These are phyloP conservation scores for Drosophila kanekoi DNA, from an alignment of 2,888 invertebrate species.

Conservation along the genomic window DNA sequence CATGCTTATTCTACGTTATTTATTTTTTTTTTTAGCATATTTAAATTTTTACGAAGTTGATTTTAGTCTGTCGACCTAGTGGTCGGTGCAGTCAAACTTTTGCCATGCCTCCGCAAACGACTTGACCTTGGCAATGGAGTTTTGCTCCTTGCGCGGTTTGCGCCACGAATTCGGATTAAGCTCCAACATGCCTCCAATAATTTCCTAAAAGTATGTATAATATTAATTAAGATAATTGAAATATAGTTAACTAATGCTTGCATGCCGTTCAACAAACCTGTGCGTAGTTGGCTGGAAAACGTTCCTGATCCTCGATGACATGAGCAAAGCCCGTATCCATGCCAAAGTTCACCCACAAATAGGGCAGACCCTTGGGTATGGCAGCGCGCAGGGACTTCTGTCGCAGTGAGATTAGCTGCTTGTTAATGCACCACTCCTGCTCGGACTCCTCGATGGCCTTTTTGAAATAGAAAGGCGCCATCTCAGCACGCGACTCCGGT, in stretches of 20 bases:
- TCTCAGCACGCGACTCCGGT: slow-evolving; percentile 89
- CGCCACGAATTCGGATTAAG: slow-evolving; percentile 94
- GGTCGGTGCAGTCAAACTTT: slow-evolving; percentile 87
- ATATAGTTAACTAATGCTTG: neutral
- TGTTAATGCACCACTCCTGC: slow-evolving; percentile 97
- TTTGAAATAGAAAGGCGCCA: slow-evolving; percentile 98
- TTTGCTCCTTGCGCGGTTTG: slow-evolving; percentile 89
- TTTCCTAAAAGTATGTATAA: slow-evolving; percentile 88
- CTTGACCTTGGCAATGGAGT: slow-evolving; percentile 86
- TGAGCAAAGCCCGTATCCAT: slow-evolving; percentile 97
- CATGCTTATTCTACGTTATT: neutral
- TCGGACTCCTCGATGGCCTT: slow-evolving; percentile 98
- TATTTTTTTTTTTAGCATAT: neutral
- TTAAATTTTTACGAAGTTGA: neutral
- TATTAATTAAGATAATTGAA: neutral
- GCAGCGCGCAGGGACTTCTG: slow-evolving; percentile 90
- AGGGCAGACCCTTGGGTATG: slow-evolving; percentile 96
- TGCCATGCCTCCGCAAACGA: slow-evolving; percentile 91
- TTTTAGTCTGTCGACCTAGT: neutral
- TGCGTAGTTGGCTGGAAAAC: slow-evolving; percentile 95
- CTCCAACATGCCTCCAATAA: slow-evolving; percentile 97
- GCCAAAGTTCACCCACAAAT: slow-evolving; percentile 97
- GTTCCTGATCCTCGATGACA: slow-evolving; percentile 96
- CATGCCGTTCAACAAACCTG: slow-evolving; percentile 87
- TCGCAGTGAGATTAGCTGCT: slow-evolving; percentile 92